Percentiles rank a stretch among this genome's conserved stretches.
Conservation (phyloP, 2,888 invertebrate species). For the Nomada flava region DNA sequence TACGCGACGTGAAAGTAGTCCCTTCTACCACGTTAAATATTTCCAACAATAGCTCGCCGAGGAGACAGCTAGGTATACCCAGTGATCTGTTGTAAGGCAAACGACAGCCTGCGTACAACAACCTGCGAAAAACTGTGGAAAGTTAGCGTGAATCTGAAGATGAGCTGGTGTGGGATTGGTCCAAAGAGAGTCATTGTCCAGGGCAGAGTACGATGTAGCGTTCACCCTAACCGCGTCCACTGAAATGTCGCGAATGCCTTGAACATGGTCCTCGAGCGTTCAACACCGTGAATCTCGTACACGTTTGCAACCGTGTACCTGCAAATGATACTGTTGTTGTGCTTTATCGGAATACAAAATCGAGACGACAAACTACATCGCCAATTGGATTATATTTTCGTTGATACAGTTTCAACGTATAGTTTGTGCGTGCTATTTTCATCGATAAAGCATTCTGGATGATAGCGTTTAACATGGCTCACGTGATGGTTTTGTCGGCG, state of each 20-base stretch:
- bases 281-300: slow-evolving; percentile 34
- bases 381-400: slow-evolving; percentile 2
- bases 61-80: slow-evolving; percentile 13
- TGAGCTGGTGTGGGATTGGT: slow-evolving; percentile 68
- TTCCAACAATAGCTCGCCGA: slow-evolving; percentile 53
- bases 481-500: slow-evolving; percentile 50
- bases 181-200: slow-evolving; percentile 67
- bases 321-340: slow-evolving; percentile 17
- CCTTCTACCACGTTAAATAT: slow-evolving; percentile 62
- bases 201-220: slow-evolving; percentile 67
- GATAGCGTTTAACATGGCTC: slow-evolving; percentile 51
- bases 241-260: slow-evolving; percentile 51
- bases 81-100: slow-evolving; percentile 18
- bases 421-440: slow-evolving; percentile 53
- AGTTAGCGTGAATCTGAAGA: slow-evolving; percentile 44
- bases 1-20: slow-evolving; percentile 78
- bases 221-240: slow-evolving; percentile 61
- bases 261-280: slow-evolving; percentile 43
- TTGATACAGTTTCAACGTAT: slow-evolving; percentile 7
- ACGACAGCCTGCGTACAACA: slow-evolving; percentile 7
- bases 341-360: not conserved
- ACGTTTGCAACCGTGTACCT: slow-evolving; percentile 5
- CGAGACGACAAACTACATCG: slow-evolving; percentile 15
- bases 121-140: slow-evolving; percentile 43
- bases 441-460: slow-evolving; percentile 37